Base-by-base conservation (phyloP, 1,140 invertebrate genomes). In the Euschistus heros region DNA sequence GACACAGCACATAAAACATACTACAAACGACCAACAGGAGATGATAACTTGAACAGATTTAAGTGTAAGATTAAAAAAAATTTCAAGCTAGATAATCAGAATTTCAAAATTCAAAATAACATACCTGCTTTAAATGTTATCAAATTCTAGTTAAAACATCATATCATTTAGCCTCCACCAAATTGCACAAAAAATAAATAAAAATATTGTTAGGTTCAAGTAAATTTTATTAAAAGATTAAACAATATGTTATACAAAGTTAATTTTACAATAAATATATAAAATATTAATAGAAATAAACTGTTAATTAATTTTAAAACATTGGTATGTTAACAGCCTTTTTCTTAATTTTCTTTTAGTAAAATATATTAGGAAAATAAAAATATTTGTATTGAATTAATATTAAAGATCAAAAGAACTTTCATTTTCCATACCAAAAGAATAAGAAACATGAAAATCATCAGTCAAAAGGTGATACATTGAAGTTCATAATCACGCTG, bases 171-270 rank as follows among this genome's bases (percentile, higher is more conserved):
- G 20, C 54, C 54, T 57, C 54, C 54, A 57, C 54, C 54, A 50
- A 50, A 50, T 18, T 50, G 4, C 47, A 20, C 54, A 57, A 17
- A 24, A 57, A 24, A 57, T 24, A 57, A 57, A 57, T 57, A 57
- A 57, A 57, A 57, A 57, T 22, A 15, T 24, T 57, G 54, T 57
- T 57, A 57, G 54, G 24, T 57, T 57, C 24, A 57, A 57, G 10
- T 24, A 17, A 17, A 24, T 57, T 50, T 57, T 57, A 24, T 57
- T 57, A 57, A 24, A 17, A 57, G 24, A 22, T 57, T 57, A 26
- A 57, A 57, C 18, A 24, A 57, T 27, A 57, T 24, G 54, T 57
- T n/a, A 57, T 57, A 57, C 54, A 57, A 50, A 27, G 54, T 57
- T 57, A 57, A 57, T 24, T 5, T 24, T 57, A 57, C 54, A 57